These are phyloP conservation scores for Harpagus bidentatus DNA, from an alignment of 2,113 vertebrate species.

Conservation along the genomic window DNA sequence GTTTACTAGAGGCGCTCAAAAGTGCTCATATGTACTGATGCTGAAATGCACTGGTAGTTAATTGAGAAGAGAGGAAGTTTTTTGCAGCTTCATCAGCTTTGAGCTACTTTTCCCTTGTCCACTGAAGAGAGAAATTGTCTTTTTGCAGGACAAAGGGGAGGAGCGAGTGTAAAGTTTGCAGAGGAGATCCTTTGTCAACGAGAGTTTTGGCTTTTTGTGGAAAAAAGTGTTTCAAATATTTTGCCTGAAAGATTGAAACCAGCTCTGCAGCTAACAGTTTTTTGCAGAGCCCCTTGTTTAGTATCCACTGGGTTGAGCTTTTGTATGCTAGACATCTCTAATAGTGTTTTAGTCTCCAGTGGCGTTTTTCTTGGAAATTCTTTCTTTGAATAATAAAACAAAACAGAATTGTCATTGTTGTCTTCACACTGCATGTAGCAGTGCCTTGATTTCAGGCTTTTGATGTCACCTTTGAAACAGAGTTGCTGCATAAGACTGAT, in stretches of 20 bases:
- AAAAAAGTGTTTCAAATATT: not conserved
- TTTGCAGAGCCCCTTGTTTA: not conserved
- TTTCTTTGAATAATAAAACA: conserved; percentile 4
- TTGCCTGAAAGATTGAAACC: not conserved
- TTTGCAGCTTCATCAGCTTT: not conserved
- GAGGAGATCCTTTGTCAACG: not conserved
- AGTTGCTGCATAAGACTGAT: not conserved
- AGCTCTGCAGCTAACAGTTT: not conserved
- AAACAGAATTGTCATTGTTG: not conserved
- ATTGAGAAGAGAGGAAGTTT: not conserved
- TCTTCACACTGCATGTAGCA: not conserved
- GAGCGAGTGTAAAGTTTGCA: not conserved
- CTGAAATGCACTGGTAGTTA: not conserved
- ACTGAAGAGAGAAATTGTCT: not conserved
- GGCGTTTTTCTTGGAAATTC: not conserved
- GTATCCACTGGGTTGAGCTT: not conserved
- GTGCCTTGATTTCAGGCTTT: not conserved
- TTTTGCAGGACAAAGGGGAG: not conserved
- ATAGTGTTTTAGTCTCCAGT: not conserved
- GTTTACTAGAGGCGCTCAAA: not conserved
- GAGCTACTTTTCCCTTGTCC: not conserved
- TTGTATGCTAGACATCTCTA: not conserved
- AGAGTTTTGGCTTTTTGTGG: not conserved
- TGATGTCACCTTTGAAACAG: not conserved
- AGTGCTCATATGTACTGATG: not conserved